Conservation (phyloP, 1,140 invertebrate genomes). For the Anastrepha obliqua region DNA sequence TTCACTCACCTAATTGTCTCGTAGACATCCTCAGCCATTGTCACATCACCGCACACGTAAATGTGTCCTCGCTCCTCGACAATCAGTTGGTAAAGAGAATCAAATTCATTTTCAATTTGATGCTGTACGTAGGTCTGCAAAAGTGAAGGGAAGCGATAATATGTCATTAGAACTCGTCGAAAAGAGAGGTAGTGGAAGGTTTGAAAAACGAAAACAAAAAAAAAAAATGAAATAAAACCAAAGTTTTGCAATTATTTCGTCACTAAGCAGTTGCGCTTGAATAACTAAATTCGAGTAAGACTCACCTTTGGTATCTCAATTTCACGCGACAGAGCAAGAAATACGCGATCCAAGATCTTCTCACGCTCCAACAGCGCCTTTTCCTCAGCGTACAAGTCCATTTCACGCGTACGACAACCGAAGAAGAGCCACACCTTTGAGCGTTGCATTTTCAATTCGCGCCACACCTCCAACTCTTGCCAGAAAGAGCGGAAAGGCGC, state of each 20-base stretch:
- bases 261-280: no score
- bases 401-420: constrained; percentile 87
- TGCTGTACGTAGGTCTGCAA: constrained; percentile 91
- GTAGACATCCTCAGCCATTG: constrained; percentile 98
- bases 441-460: constrained; percentile 70
- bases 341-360: constrained; percentile 85
- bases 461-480: constrained; percentile 82
- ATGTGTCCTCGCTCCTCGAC: constrained; percentile 90
- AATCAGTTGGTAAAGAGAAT: constrained; percentile 85
- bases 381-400: constrained; percentile 92
- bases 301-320: constrained; percentile 86
- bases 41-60: constrained; percentile 97
- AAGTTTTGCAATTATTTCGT: no score
- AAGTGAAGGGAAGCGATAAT: not conserved
- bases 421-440: constrained; percentile 91
- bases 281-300: not conserved
- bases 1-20: constrained; percentile 84
- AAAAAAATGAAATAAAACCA: not conserved
- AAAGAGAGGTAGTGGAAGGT: not conserved
- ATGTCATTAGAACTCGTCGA: no score
- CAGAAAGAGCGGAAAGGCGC: constrained; percentile 94
- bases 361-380: constrained; percentile 84
- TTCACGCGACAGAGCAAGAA: constrained; percentile 91
- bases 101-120: constrained; percentile 85
- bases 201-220: no score